Evolutionary conservation across 2,888 invertebrate genomes (phyloP).

Genomic region (Nymphalis urticae): DNA sequence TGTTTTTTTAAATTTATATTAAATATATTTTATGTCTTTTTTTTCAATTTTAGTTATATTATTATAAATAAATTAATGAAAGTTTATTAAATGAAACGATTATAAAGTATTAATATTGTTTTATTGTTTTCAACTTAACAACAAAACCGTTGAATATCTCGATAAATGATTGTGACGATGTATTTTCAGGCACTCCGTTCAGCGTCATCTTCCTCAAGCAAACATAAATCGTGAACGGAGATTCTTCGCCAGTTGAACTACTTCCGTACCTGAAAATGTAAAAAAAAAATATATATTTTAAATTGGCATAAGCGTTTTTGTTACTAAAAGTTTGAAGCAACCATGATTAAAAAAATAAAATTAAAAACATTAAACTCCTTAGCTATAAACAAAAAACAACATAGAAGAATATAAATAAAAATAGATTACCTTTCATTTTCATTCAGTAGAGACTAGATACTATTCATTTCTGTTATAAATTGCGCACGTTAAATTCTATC

Average conservation of each 20-base stretch:
- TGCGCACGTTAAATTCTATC: neutral
- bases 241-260: neutral
- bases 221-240: neutral
- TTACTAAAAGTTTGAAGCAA: too few relatives aligned
- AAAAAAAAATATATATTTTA: too few relatives aligned
- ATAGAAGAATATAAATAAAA: neutral
- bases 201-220: neutral
- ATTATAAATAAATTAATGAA: too few relatives aligned
- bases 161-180: conserved; percentile 11
- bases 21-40: too few relatives aligned
- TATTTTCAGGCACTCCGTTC: neutral
- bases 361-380: too few relatives aligned
- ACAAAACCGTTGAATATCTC: conserved; percentile 15
- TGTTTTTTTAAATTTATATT: too few relatives aligned
- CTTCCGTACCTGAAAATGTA: neutral
- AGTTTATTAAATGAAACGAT: neutral
- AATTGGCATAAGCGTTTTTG: too few relatives aligned
- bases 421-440: neutral
- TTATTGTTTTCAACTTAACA: neutral
- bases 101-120: neutral
- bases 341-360: too few relatives aligned
- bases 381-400: neutral
- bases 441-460: neutral
- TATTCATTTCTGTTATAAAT: too few relatives aligned
- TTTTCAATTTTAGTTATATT: too few relatives aligned